phyloP scores from a whole-genome alignment of 2,113 vertebrate genomes.

The Ceuthmochares aereus region DNA sequence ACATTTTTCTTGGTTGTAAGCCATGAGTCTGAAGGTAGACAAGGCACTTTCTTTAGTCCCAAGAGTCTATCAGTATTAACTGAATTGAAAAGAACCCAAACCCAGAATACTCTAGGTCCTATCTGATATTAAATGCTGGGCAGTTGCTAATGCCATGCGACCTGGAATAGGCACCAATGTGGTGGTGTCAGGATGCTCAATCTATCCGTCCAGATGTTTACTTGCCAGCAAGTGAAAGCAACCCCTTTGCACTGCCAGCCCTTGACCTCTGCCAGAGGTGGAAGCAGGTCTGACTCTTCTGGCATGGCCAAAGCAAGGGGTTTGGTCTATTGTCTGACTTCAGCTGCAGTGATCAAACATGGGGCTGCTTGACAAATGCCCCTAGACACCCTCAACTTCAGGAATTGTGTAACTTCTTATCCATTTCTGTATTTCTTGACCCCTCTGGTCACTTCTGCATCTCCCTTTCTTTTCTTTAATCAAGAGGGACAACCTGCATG shows the following conservation, averaged over 20 bases:
- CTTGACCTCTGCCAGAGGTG: not conserved
- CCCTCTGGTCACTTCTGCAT: not conserved
- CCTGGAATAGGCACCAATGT: not conserved
- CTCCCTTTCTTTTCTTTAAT: not conserved
- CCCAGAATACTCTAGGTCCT: not conserved
- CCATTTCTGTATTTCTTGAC: not conserved
- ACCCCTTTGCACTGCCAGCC: not conserved
- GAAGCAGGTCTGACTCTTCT: not conserved
- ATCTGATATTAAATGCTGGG: not conserved
- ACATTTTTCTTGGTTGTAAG: not conserved
- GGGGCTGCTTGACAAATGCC: not conserved
- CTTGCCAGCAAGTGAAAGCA: not conserved
- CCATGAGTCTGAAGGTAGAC: not conserved
- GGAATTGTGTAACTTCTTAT: not conserved
- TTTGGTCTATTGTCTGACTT: not conserved
- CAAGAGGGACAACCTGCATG: accelerated
- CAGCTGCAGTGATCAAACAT: not conserved
- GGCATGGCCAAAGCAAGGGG: not conserved
- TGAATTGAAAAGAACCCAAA: not conserved
- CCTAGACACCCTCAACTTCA: not conserved
- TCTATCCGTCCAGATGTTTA: not conserved
- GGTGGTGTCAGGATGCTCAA: not conserved
- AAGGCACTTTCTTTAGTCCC: not conserved
- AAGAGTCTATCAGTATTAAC: not conserved
- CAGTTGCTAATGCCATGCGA: not conserved